A percentile compares a stretch with the other conserved stretches of the same genome.
Evolutionary conservation across 2,888 invertebrate genomes (phyloP).

Genomic region (Alloscopus bannaensis): DNA sequence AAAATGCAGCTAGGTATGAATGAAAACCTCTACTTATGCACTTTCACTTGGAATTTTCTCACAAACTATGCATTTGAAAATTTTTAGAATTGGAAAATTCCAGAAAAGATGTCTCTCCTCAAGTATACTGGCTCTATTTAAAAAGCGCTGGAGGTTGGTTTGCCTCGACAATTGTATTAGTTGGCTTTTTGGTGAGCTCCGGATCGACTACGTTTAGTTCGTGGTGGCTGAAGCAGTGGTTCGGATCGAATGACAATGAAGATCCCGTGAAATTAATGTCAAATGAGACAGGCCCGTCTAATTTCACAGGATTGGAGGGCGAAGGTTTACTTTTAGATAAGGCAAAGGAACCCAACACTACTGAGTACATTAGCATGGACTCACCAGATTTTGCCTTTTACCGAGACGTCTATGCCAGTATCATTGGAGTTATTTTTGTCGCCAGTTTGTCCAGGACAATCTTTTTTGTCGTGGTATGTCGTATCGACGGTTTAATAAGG

Average conservation of each 20-base stretch:
- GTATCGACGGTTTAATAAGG: conserved; percentile 16
- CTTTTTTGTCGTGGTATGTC: conserved; percentile 77
- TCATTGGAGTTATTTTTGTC: conserved; percentile 77
- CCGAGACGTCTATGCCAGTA: conserved; percentile 78
- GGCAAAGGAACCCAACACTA: too few species aligned
- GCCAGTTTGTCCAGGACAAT: conserved; percentile 78
- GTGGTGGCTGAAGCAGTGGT: conserved; percentile 81
- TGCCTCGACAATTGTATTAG: conserved; percentile 76
- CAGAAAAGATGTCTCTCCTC: conserved; percentile 42
- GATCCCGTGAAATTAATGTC: too few species aligned
- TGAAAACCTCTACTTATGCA: too few species aligned
- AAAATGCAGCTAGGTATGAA: conserved; percentile 40
- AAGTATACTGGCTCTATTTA: conserved; percentile 77
- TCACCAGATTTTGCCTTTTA: conserved; percentile 78
- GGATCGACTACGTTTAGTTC: conserved; percentile 79
- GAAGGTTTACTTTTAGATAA: too few species aligned
- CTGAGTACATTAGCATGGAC: conserved; percentile 74
- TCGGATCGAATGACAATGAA: conserved; percentile 72
- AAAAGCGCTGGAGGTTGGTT: conserved; percentile 78
- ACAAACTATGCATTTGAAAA: background rate
- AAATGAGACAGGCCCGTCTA: too few species aligned
- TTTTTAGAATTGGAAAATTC: conserved; percentile 44
- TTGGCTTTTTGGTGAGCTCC: conserved; percentile 77
- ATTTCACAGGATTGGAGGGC: too few species aligned
- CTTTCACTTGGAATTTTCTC: background rate